These are phyloP conservation scores for Philopedon plagiatum DNA, from an alignment of 2,888 invertebrate genomes.

Conservation along the genomic window DNA sequence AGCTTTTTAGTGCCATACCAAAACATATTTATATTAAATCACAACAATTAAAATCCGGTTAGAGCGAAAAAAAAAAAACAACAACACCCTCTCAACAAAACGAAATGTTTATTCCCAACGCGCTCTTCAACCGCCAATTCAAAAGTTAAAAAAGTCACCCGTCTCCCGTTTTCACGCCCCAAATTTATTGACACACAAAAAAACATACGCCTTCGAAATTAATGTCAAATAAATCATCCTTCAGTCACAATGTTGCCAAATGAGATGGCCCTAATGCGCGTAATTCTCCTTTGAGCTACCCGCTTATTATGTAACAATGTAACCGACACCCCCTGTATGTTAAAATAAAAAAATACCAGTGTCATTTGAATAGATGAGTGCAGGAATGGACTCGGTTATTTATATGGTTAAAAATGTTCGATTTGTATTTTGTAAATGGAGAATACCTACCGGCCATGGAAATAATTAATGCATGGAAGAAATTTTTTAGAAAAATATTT, in stretches of 20 bases:
- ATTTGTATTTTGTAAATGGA: too few relatives aligned
- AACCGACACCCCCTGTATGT: constrained; percentile 60
- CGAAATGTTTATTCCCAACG: constrained; percentile 41
- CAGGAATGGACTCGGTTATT: constrained; percentile 19
- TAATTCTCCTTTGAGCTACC: constrained; percentile 44
- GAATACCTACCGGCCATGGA: too few relatives aligned
- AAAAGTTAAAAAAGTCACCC: constrained; percentile 20
- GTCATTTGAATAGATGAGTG: constrained; percentile 64
- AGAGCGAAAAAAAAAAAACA: background rate
- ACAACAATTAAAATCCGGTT: too few relatives aligned
- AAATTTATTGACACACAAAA: constrained; percentile 44
- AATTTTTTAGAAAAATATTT: too few relatives aligned
- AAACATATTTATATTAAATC: too few relatives aligned
- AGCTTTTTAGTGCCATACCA: too few relatives aligned
- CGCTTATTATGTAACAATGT: constrained; percentile 50
- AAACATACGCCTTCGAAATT: constrained; percentile 64
- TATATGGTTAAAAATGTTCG: too few relatives aligned
- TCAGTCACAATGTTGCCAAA: constrained; percentile 64
- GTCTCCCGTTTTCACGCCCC: constrained; percentile 46
- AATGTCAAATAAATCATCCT: constrained; percentile 67
- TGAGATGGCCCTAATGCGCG: constrained; percentile 58
- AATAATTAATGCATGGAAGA: too few relatives aligned
- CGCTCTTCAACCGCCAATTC: constrained; percentile 10
- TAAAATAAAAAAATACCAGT: constrained; percentile 64
- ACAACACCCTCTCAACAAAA: constrained; percentile 5